Evolutionary conservation across 2,888 invertebrate genomes (phyloP).

Genomic region (Therioaphis trifolii): DNA sequence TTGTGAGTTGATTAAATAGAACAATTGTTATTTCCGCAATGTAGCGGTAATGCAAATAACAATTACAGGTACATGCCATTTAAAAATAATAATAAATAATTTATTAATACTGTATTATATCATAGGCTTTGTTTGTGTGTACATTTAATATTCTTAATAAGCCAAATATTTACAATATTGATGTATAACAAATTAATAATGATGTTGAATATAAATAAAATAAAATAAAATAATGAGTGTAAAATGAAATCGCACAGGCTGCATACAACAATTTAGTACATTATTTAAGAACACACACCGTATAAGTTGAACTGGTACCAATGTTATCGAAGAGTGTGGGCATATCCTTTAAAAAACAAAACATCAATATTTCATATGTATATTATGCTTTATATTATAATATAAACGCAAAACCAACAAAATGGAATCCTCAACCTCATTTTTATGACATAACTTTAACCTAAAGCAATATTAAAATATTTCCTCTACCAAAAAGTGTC

Average conservation of each 20-base stretch:
- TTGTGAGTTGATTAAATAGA: neutral
- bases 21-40: neutral
- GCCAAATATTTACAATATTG: neutral
- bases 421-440: too few relatives aligned
- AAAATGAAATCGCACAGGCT: neutral
- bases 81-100: neutral
- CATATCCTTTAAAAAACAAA: conserved; percentile 55
- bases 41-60: neutral
- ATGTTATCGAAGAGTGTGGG: conserved; percentile 15
- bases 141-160: neutral
- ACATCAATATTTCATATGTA: conserved; percentile 25
- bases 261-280: conserved; percentile 12
- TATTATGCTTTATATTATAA: too few relatives aligned
- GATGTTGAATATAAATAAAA: neutral
- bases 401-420: too few relatives aligned
- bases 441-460: too few relatives aligned
- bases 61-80: neutral
- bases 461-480: too few relatives aligned
- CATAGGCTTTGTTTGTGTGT: neutral
- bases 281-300: conserved; percentile 46
- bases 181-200: neutral
- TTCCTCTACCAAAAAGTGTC: too few relatives aligned
- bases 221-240: neutral
- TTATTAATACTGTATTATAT: neutral
- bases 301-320: conserved; percentile 41